Evolutionary conservation across 2,797 vertebrate genomes (phyloP), one percentile per base, ranked within the genome.

Genomic region (Percopsis omiscomaycus): DNA sequence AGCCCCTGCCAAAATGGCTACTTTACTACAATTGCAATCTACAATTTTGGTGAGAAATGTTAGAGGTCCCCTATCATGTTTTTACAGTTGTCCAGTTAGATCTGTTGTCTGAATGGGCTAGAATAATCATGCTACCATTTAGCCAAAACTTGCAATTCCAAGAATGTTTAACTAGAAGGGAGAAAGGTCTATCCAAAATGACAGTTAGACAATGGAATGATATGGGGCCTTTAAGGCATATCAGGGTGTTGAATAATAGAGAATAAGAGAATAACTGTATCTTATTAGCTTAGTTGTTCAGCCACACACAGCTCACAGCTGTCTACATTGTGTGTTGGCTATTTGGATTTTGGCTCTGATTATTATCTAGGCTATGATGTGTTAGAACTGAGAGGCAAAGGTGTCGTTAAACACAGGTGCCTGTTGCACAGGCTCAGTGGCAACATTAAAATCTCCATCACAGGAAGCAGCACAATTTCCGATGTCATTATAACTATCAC

Each of bases 271-370:
- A 32, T 3, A 30, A 56, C 59, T 56, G 49, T 45, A 27, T 56
- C 9, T 29, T 51, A 27, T 68, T 69, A 69, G 13, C 62, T 48
- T 4, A 27, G 37, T 42, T 57, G 5, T 50, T 42, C 54, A 67
- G 42, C 48, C n/a, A 61, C 59, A 59, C 37, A 56, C 37, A 56
- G 37, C 29, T 22, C 16, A 50, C 49, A 49, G 58, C 28, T 59
- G 59, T 9, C 8, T 52, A 22, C 16, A 54, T 29, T 28, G 27
- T 55, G 54, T n/a, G 52, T 45, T 61, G 53, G 16, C 14, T 16
- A 15, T 56, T 56, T 15, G 32, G 9, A 56, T 37, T 46, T 57
- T 37, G 15, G 47, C 52, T 61, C 37, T 73, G 54, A 61, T 74
- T 47, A 66, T 63, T 12, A 56, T n/a, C 37, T 29, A 69, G 32